Evolutionary conservation across 1,140 invertebrate genomes (phyloP).

Genomic region (Nilaparvata lugens): DNA sequence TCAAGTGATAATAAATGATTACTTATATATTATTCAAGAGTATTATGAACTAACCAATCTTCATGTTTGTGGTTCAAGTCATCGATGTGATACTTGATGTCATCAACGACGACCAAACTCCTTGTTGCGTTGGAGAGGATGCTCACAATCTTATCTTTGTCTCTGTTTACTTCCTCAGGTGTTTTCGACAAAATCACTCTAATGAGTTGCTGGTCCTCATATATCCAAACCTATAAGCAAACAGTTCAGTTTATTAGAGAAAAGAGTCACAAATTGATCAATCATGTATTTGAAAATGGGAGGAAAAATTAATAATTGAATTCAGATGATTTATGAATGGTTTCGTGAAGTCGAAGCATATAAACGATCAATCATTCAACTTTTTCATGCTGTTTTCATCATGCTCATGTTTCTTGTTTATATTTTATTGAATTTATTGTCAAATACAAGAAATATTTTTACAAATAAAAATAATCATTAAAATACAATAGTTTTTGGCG

Average conservation of each 20-base stretch:
- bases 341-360: too few species aligned
- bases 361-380: too few species aligned
- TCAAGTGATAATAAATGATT: too few species aligned
- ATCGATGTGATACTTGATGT: slow-evolving; percentile 65
- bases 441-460: too few species aligned
- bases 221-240: slow-evolving; percentile 65
- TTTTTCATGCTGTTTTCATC: too few species aligned
- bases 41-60: slow-evolving; percentile 44
- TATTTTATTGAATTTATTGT: too few species aligned
- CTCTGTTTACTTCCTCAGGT: slow-evolving; percentile 55
- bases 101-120: slow-evolving; percentile 64
- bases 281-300: not conserved
- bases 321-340: too few species aligned
- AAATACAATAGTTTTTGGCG: too few species aligned
- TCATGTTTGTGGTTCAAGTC: slow-evolving; percentile 54
- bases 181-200: slow-evolving; percentile 70
- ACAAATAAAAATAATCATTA: too few species aligned
- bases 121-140: slow-evolving; percentile 66
- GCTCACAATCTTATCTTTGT: slow-evolving; percentile 56
- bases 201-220: slow-evolving; percentile 66
- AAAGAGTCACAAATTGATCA: not conserved
- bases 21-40: too few species aligned
- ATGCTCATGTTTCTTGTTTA: too few species aligned
- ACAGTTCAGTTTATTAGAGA: slow-evolving; percentile 13
- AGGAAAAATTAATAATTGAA: slow-evolving; percentile 2